These are phyloP conservation scores for Alectura lathami DNA, from an alignment of 2,113 vertebrate species.

Conservation along the genomic window DNA sequence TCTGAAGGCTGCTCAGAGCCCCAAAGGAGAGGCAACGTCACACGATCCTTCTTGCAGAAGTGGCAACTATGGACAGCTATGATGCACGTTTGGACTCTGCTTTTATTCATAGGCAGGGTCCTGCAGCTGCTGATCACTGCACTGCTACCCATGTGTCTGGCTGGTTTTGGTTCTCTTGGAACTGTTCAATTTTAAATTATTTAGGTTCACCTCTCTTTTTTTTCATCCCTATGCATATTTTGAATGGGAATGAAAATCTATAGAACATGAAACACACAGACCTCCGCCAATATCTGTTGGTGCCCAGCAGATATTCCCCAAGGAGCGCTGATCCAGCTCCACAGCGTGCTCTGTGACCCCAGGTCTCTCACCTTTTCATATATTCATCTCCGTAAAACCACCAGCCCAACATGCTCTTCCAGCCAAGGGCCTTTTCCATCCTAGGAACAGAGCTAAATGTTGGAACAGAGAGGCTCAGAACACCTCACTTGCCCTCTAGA, in stretches of 20 bases:
- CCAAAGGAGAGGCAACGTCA: neutral
- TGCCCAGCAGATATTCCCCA: neutral
- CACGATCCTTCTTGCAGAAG: accelerated
- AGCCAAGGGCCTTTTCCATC: constrained; percentile 6
- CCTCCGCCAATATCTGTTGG: neutral
- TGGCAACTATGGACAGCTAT: neutral
- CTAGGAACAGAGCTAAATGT: neutral
- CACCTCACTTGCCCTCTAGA: neutral
- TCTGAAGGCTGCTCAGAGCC: neutral
- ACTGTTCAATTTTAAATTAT: neutral
- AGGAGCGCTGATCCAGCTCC: neutral
- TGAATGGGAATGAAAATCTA: neutral
- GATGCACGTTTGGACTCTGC: neutral
- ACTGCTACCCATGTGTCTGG: accelerated
- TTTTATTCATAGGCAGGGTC: neutral
- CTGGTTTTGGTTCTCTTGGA: neutral
- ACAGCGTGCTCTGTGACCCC: neutral
- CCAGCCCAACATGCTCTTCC: neutral
- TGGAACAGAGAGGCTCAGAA: neutral
- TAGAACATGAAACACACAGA: neutral
- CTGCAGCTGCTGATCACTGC: accelerated
- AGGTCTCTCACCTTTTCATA: constrained; percentile 19
- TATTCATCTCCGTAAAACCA: neutral
- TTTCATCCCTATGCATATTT: accelerated
- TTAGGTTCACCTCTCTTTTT: neutral